Conservation (phyloP, 2,888 invertebrate species). For the Hemicrepidius hirtus region DNA sequence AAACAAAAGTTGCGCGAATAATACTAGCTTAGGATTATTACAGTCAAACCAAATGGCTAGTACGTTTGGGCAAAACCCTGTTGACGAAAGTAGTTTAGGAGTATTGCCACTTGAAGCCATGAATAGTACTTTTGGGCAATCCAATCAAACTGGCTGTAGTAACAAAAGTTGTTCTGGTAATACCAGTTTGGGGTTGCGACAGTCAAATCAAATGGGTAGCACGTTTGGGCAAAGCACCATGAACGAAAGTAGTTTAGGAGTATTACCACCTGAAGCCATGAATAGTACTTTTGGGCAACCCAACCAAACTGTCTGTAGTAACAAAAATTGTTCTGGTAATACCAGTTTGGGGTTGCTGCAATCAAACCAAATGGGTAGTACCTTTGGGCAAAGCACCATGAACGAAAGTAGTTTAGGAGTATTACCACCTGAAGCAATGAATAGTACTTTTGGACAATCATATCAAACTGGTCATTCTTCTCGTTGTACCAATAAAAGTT, state of each 20-base stretch:
- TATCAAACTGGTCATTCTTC: too few relatives aligned
- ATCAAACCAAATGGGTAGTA: background rate
- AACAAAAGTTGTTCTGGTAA: background rate
- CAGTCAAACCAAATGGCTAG: background rate
- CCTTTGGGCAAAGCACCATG: background rate
- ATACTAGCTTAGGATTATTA: conserved; percentile 1
- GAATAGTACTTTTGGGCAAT: too few relatives aligned
- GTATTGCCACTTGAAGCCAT: too few relatives aligned
- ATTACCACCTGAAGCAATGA: too few relatives aligned
- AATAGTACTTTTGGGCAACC: background rate
- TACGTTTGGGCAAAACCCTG: background rate
- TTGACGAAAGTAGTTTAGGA: background rate
- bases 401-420: background rate
- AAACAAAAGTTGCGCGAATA: background rate
- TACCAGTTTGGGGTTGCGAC: background rate
- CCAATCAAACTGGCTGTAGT: too few relatives aligned
- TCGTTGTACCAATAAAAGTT: background rate
- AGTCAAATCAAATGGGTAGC: background rate
- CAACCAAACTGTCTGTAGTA: too few relatives aligned
- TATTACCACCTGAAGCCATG: too few relatives aligned
- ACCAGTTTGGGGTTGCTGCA: conserved; percentile 5
- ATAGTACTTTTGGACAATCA: conserved; percentile 2
- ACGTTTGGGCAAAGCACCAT: background rate
- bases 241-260: background rate
- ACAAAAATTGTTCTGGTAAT: background rate